A percentile compares a stretch with the other conserved stretches of the same genome.
Evolutionary conservation across 2,113 vertebrate species (phyloP).

Genomic region (Hyperopisus bebe): DNA sequence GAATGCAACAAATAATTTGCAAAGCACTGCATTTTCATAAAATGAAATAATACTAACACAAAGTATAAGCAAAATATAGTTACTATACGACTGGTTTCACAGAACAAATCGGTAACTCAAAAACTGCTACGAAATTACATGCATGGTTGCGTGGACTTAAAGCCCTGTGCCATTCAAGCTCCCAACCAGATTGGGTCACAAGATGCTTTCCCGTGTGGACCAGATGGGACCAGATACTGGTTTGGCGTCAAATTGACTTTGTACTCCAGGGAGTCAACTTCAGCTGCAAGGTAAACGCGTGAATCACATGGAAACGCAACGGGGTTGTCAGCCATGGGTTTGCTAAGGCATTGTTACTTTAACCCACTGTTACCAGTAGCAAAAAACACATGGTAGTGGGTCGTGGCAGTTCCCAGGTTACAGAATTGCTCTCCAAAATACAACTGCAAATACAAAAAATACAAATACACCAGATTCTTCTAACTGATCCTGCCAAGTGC

Average conservation of each 20-base stretch:
- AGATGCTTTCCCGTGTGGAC: constrained; percentile 13
- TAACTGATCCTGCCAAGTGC: not conserved
- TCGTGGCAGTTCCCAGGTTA: not conserved
- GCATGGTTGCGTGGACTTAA: not conserved
- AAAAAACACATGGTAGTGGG: not conserved
- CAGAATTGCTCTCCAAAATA: not conserved
- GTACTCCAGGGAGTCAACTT: constrained; percentile 10
- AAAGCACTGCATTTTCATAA: not conserved
- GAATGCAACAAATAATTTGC: not conserved
- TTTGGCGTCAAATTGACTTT: constrained; percentile 11
- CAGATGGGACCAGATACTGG: constrained; percentile 14
- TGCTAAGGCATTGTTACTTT: not conserved
- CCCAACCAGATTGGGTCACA: constrained; percentile 5
- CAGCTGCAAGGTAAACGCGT: not conserved
- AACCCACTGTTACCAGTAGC: not conserved
- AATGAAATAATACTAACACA: not conserved
- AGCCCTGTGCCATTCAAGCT: not conserved
- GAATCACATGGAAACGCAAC: not conserved
- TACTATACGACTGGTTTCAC: constrained; percentile 11
- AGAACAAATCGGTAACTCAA: constrained; percentile 5
- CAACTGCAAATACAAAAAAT: not conserved
- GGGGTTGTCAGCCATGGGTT: constrained; percentile 1
- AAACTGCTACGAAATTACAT: constrained; percentile 11
- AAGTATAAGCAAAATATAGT: not conserved
- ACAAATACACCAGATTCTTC: not conserved